Evolutionary conservation across 1,140 invertebrate genomes (phyloP).

Genomic region (Gryllus bimaculatus): DNA sequence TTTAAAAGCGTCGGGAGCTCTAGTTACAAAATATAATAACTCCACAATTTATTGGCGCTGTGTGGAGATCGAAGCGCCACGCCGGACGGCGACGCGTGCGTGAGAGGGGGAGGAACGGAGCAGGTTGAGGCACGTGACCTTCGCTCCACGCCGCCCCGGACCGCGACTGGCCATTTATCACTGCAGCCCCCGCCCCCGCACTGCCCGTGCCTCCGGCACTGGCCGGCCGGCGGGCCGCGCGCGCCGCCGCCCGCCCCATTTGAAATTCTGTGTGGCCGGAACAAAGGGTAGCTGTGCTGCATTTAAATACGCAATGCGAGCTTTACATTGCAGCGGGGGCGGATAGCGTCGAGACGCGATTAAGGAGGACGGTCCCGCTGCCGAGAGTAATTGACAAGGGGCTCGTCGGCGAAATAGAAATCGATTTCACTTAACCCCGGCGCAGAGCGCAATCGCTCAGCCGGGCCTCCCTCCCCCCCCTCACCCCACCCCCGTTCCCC

Average conservation of each 20-base stretch:
- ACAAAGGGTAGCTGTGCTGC: too few species aligned
- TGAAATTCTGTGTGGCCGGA: too few species aligned
- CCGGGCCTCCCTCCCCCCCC: too few species aligned
- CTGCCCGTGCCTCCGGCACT: too few species aligned
- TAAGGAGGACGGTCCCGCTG: too few species aligned
- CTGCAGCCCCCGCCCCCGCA: not conserved
- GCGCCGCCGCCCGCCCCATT: too few species aligned
- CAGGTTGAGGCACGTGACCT: not conserved
- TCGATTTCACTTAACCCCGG: not conserved
- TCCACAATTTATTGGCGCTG: not conserved
- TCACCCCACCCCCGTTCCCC: not conserved
- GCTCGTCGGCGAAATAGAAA: not conserved
- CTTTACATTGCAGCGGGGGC: too few species aligned
- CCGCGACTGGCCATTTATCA: not conserved
- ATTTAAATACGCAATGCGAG: too few species aligned
- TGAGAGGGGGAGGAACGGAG: not conserved
- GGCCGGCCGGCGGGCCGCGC: too few species aligned
- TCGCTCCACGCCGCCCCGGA: not conserved
- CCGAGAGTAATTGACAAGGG: not conserved
- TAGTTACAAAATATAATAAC: slow-evolving; percentile 1
- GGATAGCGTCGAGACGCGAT: too few species aligned
- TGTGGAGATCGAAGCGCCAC: not conserved
- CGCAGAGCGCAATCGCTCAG: not conserved
- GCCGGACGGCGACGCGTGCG: too few species aligned
- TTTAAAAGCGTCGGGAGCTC: not conserved